phyloP scores from a whole-genome alignment of 2,113 vertebrate genomes.

The Crocuta crocuta region DNA sequence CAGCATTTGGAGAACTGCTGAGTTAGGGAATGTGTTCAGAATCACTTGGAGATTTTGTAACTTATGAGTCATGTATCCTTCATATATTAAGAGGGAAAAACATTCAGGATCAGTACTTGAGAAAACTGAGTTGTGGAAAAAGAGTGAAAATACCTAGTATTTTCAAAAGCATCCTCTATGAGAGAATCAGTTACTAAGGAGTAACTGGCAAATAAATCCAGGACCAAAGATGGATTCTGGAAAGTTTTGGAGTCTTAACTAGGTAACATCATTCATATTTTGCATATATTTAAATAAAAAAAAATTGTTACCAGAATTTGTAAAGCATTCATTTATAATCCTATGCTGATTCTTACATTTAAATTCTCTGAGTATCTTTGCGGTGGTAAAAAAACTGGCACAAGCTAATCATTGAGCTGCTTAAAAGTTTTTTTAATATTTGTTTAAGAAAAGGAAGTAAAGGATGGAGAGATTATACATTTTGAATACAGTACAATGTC shows the following conservation, averaged over 20 bases:
- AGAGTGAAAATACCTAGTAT: neutral
- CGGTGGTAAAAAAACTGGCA: neutral
- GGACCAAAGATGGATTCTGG: neutral
- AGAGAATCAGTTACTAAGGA: neutral
- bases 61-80: neutral
- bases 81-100: neutral
- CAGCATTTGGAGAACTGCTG: neutral
- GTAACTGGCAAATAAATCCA: constrained; percentile 10
- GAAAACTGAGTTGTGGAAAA: constrained; percentile 28
- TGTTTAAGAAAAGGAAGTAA: neutral
- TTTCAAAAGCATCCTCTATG: constrained; percentile 6
- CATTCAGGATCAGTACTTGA: constrained; percentile 13
- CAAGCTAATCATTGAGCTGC: neutral
- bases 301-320: constrained; percentile 1
- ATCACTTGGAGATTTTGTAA: constrained; percentile 6
- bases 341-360: neutral
- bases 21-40: constrained; percentile 7
- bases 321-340: constrained; percentile 10
- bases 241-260: neutral
- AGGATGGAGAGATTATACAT: neutral
- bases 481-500: constrained; percentile 40
- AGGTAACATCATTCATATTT: neutral
- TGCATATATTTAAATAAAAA: neutral
- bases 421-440: constrained; percentile 26
- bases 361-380: constrained; percentile 28